A percentile compares a stretch with the other conserved stretches of the same genome.
Evolutionary conservation across 1,140 invertebrate species (phyloP).

Genomic region (Scaptomyza graminum): DNA sequence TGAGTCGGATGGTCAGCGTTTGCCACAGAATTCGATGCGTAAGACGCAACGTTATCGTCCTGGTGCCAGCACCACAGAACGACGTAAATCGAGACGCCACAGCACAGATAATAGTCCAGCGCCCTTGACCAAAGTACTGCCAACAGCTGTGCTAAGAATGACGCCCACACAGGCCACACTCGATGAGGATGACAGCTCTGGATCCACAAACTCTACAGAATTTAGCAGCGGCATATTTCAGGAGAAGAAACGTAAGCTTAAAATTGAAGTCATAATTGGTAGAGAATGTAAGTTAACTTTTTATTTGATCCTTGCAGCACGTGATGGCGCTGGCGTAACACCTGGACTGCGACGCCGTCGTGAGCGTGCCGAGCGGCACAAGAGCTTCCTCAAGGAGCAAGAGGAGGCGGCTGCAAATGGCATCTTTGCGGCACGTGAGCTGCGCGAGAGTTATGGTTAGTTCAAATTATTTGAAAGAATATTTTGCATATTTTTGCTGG

Average conservation of each 20-base stretch:
- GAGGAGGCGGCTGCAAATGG: constrained; percentile 87
- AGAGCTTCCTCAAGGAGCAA: constrained; percentile 92
- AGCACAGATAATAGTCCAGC: constrained; percentile 88
- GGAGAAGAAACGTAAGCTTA: constrained; percentile 71
- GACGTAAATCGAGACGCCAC: constrained; percentile 90
- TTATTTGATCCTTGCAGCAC: constrained; percentile 32
- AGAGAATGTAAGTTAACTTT: not conserved
- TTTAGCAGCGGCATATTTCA: constrained; percentile 73
- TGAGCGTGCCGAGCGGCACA: constrained; percentile 91
- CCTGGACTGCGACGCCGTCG: constrained; percentile 89
- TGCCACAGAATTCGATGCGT: constrained; percentile 91
- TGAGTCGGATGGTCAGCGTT: constrained; percentile 78
- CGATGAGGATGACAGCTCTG: constrained; percentile 83
- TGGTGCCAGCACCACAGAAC: constrained; percentile 87
- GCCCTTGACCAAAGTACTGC: constrained; percentile 79
- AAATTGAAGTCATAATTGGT: not conserved
- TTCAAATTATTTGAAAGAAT: not conserved
- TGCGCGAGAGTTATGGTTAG: constrained; percentile 84
- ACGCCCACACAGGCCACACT: constrained; percentile 79
- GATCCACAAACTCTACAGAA: constrained; percentile 79
- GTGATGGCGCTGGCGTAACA: constrained; percentile 87
- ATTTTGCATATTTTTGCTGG: constrained; percentile 19
- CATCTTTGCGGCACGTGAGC: constrained; percentile 84
- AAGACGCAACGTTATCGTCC: constrained; percentile 90
- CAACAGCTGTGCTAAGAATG: constrained; percentile 63